Evolutionary conservation across 2,888 invertebrate genomes (phyloP).

Genomic region (Leuctra nigra): DNA sequence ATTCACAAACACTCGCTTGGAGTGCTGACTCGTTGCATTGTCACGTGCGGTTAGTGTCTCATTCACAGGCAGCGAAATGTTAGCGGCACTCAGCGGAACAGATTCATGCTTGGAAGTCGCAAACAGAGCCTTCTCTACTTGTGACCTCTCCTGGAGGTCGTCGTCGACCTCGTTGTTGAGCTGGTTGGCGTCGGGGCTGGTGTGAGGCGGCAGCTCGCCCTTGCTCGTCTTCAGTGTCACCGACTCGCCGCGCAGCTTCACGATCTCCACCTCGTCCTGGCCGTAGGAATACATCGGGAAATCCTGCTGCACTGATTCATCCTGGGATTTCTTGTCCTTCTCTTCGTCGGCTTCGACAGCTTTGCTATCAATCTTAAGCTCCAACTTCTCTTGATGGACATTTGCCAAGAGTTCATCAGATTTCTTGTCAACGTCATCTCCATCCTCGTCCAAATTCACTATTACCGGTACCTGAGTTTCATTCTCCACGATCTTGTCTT

Average conservation of each 20-base stretch:
- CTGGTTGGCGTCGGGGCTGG: conserved; percentile 31
- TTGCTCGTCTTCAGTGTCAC: conserved; percentile 26
- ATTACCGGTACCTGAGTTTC: not conserved
- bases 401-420: not conserved
- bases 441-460: conserved; percentile 4
- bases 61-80: conserved; percentile 16
- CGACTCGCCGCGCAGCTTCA: conserved; percentile 38
- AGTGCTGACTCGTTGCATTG: conserved; percentile 26
- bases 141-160: not conserved
- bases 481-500: conserved; percentile 25
- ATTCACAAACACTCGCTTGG: conserved; percentile 69
- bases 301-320: conserved; percentile 31
- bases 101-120: conserved; percentile 17
- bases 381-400: not conserved
- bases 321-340: no score
- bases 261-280: conserved; percentile 44
- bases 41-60: conserved; percentile 9
- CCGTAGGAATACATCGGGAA: conserved; percentile 38
- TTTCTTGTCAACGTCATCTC: conserved; percentile 4
- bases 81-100: conserved; percentile 22
- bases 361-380: not conserved
- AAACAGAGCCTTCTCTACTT: conserved; percentile 11
- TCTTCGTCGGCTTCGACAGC: conserved; percentile 24
- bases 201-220: conserved; percentile 25
- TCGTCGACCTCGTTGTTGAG: conserved; percentile 27